Percentiles rank a stretch among this genome's conserved stretches.
phyloP scores from a whole-genome alignment of 2,888 invertebrate genomes.

The Thalpophila matura region DNA sequence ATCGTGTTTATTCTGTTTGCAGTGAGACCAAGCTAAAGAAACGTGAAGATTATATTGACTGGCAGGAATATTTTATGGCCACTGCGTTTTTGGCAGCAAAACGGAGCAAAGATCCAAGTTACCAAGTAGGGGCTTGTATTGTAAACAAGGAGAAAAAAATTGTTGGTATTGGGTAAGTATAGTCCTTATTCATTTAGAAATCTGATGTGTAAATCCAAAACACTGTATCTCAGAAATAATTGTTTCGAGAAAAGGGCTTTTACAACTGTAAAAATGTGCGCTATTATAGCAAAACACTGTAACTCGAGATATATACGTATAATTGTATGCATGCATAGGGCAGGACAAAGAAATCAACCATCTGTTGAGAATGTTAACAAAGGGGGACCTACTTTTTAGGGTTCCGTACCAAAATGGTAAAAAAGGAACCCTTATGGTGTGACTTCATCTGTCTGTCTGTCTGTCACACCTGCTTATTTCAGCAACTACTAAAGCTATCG shows the following conservation, averaged over 20 bases:
- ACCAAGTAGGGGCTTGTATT: constrained; percentile 99
- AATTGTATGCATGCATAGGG: background rate
- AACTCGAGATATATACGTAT: too few species aligned
- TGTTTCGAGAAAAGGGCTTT: too few species aligned
- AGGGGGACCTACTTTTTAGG: too few species aligned
- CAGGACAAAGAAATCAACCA: too few species aligned
- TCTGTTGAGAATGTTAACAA: too few species aligned
- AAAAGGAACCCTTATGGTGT: too few species aligned
- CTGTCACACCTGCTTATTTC: too few species aligned
- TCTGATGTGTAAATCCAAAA: background rate
- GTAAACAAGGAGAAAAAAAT: constrained; percentile 96
- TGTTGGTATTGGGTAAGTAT: constrained; percentile 94
- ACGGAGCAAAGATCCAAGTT: constrained; percentile 98
- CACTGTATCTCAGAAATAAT: background rate
- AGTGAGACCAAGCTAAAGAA: constrained; percentile 37
- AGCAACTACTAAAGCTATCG: too few species aligned
- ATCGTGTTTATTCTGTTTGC: constrained; percentile 8
- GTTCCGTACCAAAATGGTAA: too few species aligned
- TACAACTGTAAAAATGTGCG: too few species aligned
- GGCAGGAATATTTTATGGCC: constrained; percentile 99
- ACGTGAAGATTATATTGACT: constrained; percentile 93
- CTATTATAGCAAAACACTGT: too few species aligned
- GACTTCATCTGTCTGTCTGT: too few species aligned
- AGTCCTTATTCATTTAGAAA: background rate
- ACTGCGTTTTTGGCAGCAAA: constrained; percentile 97